Evolutionary conservation across 2,888 invertebrate genomes (phyloP).

Genomic region (Hypena proboscidalis): DNA sequence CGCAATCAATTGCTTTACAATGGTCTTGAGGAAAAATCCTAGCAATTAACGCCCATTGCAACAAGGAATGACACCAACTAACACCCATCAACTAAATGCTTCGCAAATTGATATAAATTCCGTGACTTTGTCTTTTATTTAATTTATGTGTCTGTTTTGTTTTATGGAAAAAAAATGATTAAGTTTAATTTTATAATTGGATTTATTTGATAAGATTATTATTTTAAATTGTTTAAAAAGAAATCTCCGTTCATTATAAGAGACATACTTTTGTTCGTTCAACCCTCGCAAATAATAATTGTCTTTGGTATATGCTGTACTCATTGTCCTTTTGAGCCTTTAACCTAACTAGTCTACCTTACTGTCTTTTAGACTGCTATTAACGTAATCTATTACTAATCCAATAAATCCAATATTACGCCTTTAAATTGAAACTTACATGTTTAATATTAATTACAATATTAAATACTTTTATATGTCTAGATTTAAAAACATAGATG

Average conservation of each 20-base stretch:
- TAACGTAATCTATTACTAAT: too few species aligned
- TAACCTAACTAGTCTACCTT: conserved; percentile 21
- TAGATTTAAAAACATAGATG: too few species aligned
- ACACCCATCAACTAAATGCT: conserved; percentile 15
- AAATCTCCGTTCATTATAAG: conserved; percentile 52
- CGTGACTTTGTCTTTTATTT: not conserved
- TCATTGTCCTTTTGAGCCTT: conserved; percentile 22
- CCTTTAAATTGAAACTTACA: too few species aligned
- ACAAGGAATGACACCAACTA: conserved; percentile 4
- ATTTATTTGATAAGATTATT: too few species aligned
- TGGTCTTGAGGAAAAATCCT: conserved; percentile 26
- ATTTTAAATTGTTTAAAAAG: not conserved
- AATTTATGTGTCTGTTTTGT: not conserved
- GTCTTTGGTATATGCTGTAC: conserved; percentile 36
- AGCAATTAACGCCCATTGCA: conserved; percentile 19
- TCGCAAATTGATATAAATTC: conserved; percentile 16
- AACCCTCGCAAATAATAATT: conserved; percentile 72
- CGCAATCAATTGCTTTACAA: conserved; percentile 22
- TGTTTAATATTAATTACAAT: too few species aligned
- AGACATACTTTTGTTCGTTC: conserved; percentile 78
- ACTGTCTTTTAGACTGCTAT: conserved; percentile 31
- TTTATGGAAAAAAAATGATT: too few species aligned
- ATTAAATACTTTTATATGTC: too few species aligned
- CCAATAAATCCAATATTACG: too few species aligned
- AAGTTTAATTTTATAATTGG: too few species aligned